A percentile compares a stretch with the other conserved stretches of the same genome.
Conservation (phyloP, 2,888 invertebrate species). For the Epinotia demarniana region DNA sequence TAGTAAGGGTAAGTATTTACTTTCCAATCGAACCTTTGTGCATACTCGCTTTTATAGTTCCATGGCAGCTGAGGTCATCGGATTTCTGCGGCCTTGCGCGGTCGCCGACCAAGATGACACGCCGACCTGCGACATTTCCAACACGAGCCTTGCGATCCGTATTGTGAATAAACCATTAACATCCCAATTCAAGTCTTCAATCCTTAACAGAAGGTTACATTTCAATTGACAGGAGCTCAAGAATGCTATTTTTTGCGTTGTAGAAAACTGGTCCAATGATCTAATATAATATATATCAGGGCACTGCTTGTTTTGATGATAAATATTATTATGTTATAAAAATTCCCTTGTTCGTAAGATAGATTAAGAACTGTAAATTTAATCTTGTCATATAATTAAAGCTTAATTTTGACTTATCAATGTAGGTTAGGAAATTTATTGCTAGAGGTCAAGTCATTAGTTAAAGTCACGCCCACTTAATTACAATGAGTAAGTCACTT, state of each 20-base stretch:
- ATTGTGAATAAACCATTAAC: slow-evolving; percentile 45
- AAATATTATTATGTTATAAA: slow-evolving; percentile 20
- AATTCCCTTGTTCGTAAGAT: slow-evolving; percentile 27
- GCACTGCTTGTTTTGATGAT: slow-evolving; percentile 32
- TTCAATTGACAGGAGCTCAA: neutral
- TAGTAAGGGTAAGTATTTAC: neutral
- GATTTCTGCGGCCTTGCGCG: slow-evolving; percentile 79
- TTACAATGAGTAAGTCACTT: slow-evolving; percentile 25
- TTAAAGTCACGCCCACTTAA: slow-evolving; percentile 42
- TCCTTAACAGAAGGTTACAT: neutral
- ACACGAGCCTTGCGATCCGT: slow-evolving; percentile 54
- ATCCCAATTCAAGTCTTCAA: slow-evolving; percentile 50
- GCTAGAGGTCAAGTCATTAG: slow-evolving; percentile 38
- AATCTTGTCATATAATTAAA: slow-evolving; percentile 47
- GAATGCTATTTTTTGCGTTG: slow-evolving; percentile 37
- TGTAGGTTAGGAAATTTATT: slow-evolving; percentile 34
- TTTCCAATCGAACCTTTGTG: neutral
- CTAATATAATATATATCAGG: slow-evolving; percentile 36
- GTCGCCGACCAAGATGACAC: slow-evolving; percentile 78
- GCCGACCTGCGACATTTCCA: slow-evolving; percentile 71
- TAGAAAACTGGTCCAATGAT: slow-evolving; percentile 37
- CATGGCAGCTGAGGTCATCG: slow-evolving; percentile 76
- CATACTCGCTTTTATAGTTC: slow-evolving; percentile 57
- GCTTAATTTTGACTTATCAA: slow-evolving; percentile 50
- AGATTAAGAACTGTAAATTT: slow-evolving; percentile 8